These are phyloP conservation scores for Acanthosepion esculentum DNA, from an alignment of 2,888 invertebrate genomes.

Conservation along the genomic window DNA sequence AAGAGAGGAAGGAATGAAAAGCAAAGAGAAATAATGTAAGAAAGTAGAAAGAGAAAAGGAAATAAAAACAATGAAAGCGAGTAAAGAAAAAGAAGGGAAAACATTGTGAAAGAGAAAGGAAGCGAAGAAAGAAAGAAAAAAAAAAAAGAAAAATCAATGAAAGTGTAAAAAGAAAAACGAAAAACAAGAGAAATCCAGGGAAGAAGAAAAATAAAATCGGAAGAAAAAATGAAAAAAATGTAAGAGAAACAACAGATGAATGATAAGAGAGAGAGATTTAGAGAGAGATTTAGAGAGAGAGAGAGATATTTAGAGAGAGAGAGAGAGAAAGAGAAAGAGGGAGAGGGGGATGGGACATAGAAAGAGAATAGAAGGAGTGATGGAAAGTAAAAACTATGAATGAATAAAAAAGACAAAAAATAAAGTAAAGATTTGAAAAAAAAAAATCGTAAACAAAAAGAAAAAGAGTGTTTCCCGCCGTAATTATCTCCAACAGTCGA, in stretches of 20 bases:
- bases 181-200: background rate
- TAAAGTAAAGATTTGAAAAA: background rate
- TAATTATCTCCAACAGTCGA: background rate
- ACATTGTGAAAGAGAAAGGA: background rate
- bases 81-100: background rate
- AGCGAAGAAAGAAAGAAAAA: background rate
- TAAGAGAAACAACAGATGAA: background rate
- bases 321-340: background rate
- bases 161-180: background rate
- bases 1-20: background rate
- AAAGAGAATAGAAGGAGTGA: background rate
- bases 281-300: background rate
- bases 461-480: background rate
- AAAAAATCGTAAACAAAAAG: too few relatives aligned
- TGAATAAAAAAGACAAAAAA: background rate
- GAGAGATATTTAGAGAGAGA: background rate
- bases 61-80: too few relatives aligned
- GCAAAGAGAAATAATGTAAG: background rate
- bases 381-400: background rate
- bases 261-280: background rate
- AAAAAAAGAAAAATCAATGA: too few relatives aligned
- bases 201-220: background rate
- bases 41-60: background rate
- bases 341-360: background rate
- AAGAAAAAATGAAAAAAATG: background rate